A percentile compares a stretch with the other conserved stretches of the same genome.
These are phyloP conservation scores for Takifugu flavidus DNA, from an alignment of 2,113 vertebrate species.

Conservation along the genomic window DNA sequence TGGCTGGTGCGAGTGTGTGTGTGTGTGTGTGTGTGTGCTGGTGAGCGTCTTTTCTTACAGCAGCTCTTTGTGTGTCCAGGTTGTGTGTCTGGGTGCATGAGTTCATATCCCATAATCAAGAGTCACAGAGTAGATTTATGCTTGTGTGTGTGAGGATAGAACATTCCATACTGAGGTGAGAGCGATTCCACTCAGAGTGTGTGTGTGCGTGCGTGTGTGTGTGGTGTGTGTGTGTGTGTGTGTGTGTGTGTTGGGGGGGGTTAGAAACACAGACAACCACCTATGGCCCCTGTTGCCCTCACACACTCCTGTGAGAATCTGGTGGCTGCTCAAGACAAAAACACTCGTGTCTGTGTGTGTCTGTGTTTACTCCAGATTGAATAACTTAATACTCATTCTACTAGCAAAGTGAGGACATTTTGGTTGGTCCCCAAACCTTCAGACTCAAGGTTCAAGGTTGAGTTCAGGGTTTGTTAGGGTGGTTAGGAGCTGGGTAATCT, in stretches of 20 bases:
- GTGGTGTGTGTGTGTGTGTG: slow-evolving; percentile 9
- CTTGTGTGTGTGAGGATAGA: slow-evolving; percentile 5
- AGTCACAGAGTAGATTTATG: background rate
- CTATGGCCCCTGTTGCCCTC: slow-evolving; percentile 32
- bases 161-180: slow-evolving; percentile 44
- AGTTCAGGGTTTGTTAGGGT: slow-evolving; percentile 26
- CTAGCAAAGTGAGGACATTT: too few relatives aligned
- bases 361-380: too few relatives aligned
- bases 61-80: too few relatives aligned
- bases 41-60: too few relatives aligned
- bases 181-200: slow-evolving; percentile 8
- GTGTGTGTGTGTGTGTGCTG: too few relatives aligned
- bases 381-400: too few relatives aligned
- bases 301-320: slow-evolving; percentile 37
- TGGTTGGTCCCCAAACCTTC: slow-evolving; percentile 14
- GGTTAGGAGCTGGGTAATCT: background rate
- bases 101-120: background rate
- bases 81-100: background rate
- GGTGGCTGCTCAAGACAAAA: too few relatives aligned
- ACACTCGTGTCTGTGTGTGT: too few relatives aligned
- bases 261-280: slow-evolving; percentile 37
- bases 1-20: too few relatives aligned
- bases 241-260: background rate
- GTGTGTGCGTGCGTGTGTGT: slow-evolving; percentile 8
- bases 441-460: too few relatives aligned